Conservation (phyloP, 1,140 invertebrate genomes). For the Bombus superbus region DNA sequence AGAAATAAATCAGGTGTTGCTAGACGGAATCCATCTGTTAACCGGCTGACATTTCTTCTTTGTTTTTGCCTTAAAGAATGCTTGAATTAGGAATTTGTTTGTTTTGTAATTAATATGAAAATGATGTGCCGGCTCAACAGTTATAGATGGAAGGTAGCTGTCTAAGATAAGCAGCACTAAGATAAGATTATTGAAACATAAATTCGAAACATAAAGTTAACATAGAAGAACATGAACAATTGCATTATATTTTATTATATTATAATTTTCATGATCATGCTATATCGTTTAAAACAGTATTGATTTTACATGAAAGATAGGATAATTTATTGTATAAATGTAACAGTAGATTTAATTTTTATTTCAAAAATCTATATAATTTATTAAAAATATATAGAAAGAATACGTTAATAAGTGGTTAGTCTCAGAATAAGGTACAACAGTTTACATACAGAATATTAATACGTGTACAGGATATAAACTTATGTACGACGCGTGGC, state of each 20-base stretch:
- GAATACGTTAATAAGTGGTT: too few relatives aligned
- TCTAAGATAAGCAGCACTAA: too few relatives aligned
- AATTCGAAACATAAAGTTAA: background rate
- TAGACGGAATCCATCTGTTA: background rate
- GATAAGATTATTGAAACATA: background rate
- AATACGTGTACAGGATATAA: background rate
- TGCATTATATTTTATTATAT: background rate
- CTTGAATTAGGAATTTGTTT: background rate
- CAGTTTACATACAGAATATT: background rate
- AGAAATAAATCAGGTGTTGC: background rate
- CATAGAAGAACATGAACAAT: background rate
- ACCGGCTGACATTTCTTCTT: background rate
- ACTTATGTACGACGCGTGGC: conserved; percentile 13
- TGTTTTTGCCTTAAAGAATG: background rate
- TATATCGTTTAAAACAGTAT: background rate
- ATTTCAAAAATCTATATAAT: background rate
- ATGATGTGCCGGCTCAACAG: background rate
- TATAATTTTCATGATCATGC: background rate
- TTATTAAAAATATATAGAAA: background rate
- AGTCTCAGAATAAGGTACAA: background rate
- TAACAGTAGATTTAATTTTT: background rate
- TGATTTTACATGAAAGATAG: background rate
- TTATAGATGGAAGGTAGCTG: background rate
- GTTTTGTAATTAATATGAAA: background rate
- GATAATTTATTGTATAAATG: background rate